Percentiles rank a stretch among this genome's conserved stretches.
phyloP scores from a whole-genome alignment of 2,888 invertebrate species.

The Cheilosia vernalis region DNA sequence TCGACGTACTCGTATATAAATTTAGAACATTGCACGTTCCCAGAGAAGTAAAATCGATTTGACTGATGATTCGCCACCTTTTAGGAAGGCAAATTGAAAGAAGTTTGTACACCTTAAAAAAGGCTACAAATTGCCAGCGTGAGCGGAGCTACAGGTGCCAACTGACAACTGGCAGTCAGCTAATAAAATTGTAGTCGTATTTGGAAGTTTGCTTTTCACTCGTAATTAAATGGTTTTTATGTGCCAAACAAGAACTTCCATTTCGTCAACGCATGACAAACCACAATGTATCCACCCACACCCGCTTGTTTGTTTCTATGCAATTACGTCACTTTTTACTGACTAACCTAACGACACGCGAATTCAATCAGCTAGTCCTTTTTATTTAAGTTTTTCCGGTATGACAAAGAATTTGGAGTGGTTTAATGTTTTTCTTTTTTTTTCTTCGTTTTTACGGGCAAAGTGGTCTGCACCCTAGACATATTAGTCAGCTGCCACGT shows the following conservation, averaged over 20 bases:
- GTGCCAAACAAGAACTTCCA: slow-evolving; percentile 17
- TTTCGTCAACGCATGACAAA: slow-evolving; percentile 27
- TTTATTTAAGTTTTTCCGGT: slow-evolving; percentile 32
- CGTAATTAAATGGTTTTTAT: slow-evolving; percentile 2
- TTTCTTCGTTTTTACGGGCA: no score
- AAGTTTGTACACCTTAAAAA: no score
- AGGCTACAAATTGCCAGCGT: no score
- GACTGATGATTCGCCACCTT: no score
- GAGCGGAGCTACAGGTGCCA: no score
- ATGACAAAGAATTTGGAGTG: slow-evolving; percentile 33
- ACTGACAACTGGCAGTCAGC: no score
- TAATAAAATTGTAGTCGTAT: neutral
- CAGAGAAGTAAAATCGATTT: no score
- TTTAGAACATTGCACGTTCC: no score
- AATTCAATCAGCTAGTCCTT: slow-evolving; percentile 52
- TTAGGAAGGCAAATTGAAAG: no score
- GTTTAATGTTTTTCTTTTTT: neutral
- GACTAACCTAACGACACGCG: slow-evolving; percentile 53
- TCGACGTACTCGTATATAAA: no score
- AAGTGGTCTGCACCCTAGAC: no score
- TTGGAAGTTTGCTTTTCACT: neutral
- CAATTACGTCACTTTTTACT: slow-evolving; percentile 47
- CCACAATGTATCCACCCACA: slow-evolving; percentile 5
- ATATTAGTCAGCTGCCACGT: no score
- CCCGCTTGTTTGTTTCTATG: slow-evolving; percentile 6